Base-by-base conservation (phyloP, 2,113 vertebrate species). In the Heterotis niloticus region DNA sequence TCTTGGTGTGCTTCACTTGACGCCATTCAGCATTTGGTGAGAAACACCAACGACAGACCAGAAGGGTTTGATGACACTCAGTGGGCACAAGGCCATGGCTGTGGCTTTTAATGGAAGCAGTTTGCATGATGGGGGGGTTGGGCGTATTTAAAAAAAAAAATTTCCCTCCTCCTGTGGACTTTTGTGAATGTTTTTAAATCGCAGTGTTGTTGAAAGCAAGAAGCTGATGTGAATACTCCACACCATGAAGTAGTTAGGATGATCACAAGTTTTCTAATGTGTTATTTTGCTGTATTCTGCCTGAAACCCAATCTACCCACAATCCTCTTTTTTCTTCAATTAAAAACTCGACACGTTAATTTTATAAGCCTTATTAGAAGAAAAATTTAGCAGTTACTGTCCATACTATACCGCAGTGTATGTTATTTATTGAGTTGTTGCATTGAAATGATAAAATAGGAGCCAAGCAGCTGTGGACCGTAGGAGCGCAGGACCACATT, bases 41-140 rank as follows among this genome's bases (percentile, higher is more conserved):
- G 14, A 84, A 83, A 88, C 89, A n/a, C n/a, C n/a, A 90, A 92
- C 92, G 92, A 93, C 90, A 90, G 80, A 83, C 79, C 83, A 86
- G 83, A 57, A n/a, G 81, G 80, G 79, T 82, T n/a, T n/a, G 17
- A 77, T 80, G 72, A 78, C 10, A 3, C 64, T 81, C 69, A 81
- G 80, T 68, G 78, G 80, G 81, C 10, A 44, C 71, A 79, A 52
- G 73, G 66, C 81, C 84, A 81, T 83, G 81, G 86, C 87, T 86
- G 84, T 86, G 84, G 86, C 86, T 78, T 78, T 74, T 83, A 83
- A 88, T 86, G 88, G 87, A 88, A 88, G 76, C 84, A 79, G 34
- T 60, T 18, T 28, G 24, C 52, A 16, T 29, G 62, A 26, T 52
- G 71, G 51, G 26, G 23, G 23, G 4, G 23, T 14, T 73, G 75